Conservation (phyloP, 2,888 invertebrate species). For the Ectemnius lituratus region DNA sequence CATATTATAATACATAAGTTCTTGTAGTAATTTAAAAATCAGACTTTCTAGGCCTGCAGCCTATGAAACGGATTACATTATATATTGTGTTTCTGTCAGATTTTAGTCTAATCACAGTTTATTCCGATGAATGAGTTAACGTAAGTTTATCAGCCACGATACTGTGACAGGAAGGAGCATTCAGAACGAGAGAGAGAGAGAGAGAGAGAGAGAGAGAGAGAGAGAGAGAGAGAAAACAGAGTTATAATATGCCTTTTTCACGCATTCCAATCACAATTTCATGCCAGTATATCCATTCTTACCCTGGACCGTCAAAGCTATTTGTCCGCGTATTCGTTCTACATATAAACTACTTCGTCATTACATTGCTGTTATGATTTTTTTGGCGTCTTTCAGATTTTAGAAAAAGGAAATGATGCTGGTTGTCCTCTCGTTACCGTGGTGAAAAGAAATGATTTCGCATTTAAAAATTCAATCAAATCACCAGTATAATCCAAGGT, state of each 20-base stretch:
- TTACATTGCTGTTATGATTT: constrained; percentile 20
- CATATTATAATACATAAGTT: constrained; percentile 74
- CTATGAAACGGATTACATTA: constrained; percentile 70
- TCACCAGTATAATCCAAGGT: constrained; percentile 66
- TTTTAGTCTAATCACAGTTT: constrained; percentile 74
- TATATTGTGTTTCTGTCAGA: constrained; percentile 66
- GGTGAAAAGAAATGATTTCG: neutral
- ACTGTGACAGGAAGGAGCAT: constrained; percentile 60
- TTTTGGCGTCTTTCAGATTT: constrained; percentile 6
- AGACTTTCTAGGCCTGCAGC: constrained; percentile 76
- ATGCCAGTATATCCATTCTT: constrained; percentile 46
- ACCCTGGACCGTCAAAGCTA: constrained; percentile 52
- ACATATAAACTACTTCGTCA: constrained; percentile 16
- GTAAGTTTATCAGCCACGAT: constrained; percentile 67
- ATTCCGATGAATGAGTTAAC: constrained; percentile 72
- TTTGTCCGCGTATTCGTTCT: constrained; percentile 29
- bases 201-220: no score
- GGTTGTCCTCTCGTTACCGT: neutral
- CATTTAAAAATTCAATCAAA: constrained; percentile 3
- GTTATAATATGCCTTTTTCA: constrained; percentile 60
- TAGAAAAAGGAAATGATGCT: neutral
- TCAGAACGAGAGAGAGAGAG: constrained; percentile 25
- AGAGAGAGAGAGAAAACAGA: constrained; percentile 53
- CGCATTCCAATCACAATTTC: constrained; percentile 63
- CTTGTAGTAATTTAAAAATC: constrained; percentile 75